phyloP scores from a whole-genome alignment of 2,888 invertebrate species.

The Lottia scabra region DNA sequence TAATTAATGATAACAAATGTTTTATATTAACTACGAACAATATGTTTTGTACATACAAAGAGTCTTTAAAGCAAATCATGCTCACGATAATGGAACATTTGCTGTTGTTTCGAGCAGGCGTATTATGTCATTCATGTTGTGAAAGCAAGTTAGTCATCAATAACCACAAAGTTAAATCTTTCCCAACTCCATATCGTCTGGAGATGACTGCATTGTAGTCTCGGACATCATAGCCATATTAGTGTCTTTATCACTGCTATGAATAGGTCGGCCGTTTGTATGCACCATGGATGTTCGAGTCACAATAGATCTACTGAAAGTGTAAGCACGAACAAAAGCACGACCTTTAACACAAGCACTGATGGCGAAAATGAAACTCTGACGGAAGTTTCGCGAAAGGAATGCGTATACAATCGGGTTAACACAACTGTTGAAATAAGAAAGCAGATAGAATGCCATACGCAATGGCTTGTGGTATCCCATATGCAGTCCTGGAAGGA shows the following conservation, averaged over 20 bases:
- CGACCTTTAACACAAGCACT: constrained; percentile 41
- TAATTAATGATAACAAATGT: too few relatives aligned
- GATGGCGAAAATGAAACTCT: constrained; percentile 56
- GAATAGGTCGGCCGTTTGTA: constrained; percentile 22
- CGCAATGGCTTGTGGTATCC: constrained; percentile 74
- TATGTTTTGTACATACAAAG: too few relatives aligned
- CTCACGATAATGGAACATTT: too few relatives aligned
- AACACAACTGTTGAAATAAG: constrained; percentile 80
- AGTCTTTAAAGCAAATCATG: too few relatives aligned
- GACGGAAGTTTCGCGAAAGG: constrained; percentile 79
- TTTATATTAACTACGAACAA: too few relatives aligned
- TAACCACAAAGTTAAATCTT: not conserved
- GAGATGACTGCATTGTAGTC: not conserved
- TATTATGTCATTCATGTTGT: too few relatives aligned
- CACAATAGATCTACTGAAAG: constrained; percentile 35
- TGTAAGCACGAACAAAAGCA: constrained; percentile 36
- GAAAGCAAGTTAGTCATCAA: too few relatives aligned
- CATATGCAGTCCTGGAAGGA: constrained; percentile 71
- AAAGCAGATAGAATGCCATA: constrained; percentile 76
- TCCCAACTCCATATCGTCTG: not conserved
- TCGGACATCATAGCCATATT: not conserved
- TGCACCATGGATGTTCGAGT: constrained; percentile 30
- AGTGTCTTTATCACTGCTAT: constrained; percentile 13
- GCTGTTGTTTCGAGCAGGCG: too few relatives aligned
- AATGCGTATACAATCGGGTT: constrained; percentile 81